Evolutionary conservation across 2,888 invertebrate species (phyloP).

Genomic region (Amblyjoppa fuscipennis): DNA sequence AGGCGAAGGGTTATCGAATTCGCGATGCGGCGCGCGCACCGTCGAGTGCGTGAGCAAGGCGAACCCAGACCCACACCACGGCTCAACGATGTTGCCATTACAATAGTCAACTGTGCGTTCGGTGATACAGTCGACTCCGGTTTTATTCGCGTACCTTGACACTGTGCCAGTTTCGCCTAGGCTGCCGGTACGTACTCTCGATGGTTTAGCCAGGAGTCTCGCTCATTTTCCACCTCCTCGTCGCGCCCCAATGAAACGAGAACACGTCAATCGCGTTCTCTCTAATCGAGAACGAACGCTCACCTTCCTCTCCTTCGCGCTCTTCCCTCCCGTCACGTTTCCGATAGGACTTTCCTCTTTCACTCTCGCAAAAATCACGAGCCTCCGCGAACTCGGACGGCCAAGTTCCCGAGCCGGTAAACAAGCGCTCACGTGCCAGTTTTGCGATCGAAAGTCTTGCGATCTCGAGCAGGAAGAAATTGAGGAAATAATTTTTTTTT

Average conservation of each 20-base stretch:
- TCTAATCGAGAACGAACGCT: constrained; percentile 61
- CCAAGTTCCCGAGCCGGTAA: constrained; percentile 8
- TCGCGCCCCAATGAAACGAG: constrained; percentile 29
- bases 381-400: constrained; percentile 34
- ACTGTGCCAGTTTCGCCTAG: constrained; percentile 81
- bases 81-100: constrained; percentile 13
- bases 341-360: constrained; percentile 74
- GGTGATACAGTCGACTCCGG: constrained; percentile 11
- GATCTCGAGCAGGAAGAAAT: neutral
- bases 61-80: neutral
- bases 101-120: constrained; percentile 8
- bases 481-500: neutral
- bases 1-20: neutral
- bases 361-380: constrained; percentile 74
- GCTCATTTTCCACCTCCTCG: constrained; percentile 7
- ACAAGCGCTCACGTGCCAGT: constrained; percentile 15
- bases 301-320: constrained; percentile 37
- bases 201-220: constrained; percentile 41
- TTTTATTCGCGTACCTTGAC: constrained; percentile 78
- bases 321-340: constrained; percentile 41
- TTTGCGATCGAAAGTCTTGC: constrained; percentile 50
- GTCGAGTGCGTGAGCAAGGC: neutral
- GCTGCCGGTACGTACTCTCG: constrained; percentile 64
- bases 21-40: constrained; percentile 1
- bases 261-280: constrained; percentile 52